Evolutionary conservation across 2,888 invertebrate genomes (phyloP), one percentile per base, ranked within the genome.

Genomic region (Orchestes rusci): DNA sequence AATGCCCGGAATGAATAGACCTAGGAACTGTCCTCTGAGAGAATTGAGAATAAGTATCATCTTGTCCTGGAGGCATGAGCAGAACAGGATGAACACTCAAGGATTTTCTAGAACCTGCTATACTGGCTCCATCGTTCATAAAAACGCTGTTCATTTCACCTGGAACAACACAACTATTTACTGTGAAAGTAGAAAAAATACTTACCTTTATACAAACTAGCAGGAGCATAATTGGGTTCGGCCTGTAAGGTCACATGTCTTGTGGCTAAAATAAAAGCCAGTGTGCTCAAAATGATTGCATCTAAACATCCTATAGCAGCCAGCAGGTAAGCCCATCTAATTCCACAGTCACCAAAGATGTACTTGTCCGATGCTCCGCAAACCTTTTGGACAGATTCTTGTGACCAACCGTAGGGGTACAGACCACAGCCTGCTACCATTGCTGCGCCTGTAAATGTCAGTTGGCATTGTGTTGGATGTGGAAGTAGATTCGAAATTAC

Each of bases 241-340:
- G 89, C 82, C 62, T 88, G 87, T 36, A 92, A 73, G 43, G 84
- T 76, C 13, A 92, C 84, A 67, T 95, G 93, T 43, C 92, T 73
- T 4, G 90, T 86, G 20, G 93, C 94, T 55, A 96, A 74, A 58
- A 94, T 90, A 70, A 96, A 95, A 10, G 95, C 95, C 45, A 96
- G 75, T 0, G 88, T 83, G 0, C 94, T 82, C 51, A 94, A 73
- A 48, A 92, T 89, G 39, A 84, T 72, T 39, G 89, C 89, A 66
- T 93, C 93, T 55, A 87, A 68, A 42, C 89, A 84, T 1, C 86
- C 92, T 50, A 96, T 91, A 48, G 89, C 85, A 4, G 93, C 94
- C 57, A 96, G 74, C 8, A 94, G 80, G 69, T 90, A 94, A 3
- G 94, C 94, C 93, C 93, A 93, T 59, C 91, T 79, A 41, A 96